phyloP scores from a whole-genome alignment of 2,113 vertebrate genomes.

The Brachirus orientalis region DNA sequence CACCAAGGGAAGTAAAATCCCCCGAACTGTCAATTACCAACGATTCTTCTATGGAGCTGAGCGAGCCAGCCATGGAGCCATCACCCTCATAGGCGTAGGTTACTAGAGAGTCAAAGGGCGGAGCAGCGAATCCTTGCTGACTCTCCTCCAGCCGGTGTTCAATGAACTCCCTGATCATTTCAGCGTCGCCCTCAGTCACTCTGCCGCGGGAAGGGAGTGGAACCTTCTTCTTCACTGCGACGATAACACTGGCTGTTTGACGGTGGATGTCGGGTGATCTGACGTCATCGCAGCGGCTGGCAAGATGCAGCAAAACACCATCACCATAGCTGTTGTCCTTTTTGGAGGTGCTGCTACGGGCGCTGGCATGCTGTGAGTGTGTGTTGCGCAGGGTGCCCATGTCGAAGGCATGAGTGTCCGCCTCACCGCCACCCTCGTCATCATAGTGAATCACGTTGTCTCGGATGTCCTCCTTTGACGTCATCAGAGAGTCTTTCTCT shows the following conservation, averaged over 20 bases:
- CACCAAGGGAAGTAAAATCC: conserved; percentile 88
- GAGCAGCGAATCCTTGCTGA: conserved; percentile 80
- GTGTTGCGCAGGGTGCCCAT: conserved; percentile 89
- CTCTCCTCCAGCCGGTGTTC: conserved; percentile 87
- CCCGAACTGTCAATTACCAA: conserved; percentile 82
- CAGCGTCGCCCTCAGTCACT: conserved; percentile 66
- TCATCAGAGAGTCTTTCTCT: conserved; percentile 90
- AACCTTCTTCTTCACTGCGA: background rate
- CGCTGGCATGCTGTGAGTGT: conserved; percentile 65
- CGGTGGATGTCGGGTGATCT: conserved; percentile 80
- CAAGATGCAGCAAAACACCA: conserved; percentile 63
- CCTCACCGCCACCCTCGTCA: conserved; percentile 95
- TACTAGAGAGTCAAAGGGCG: conserved; percentile 90
- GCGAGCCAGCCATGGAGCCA: conserved; percentile 88
- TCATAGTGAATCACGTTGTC: conserved; percentile 97
- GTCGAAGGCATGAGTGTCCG: conserved; percentile 93
- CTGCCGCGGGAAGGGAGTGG: background rate
- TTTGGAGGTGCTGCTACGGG: conserved; percentile 13
- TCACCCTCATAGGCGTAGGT: conserved; percentile 92
- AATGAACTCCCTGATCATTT: conserved; percentile 88
- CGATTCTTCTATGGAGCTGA: conserved; percentile 90
- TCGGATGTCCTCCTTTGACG: conserved; percentile 92
- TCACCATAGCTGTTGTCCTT: conserved; percentile 56
- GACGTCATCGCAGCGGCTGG: conserved; percentile 81
- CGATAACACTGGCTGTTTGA: conserved; percentile 21